Conservation (phyloP, 2,888 invertebrate species). For the Mamestra brassicae region DNA sequence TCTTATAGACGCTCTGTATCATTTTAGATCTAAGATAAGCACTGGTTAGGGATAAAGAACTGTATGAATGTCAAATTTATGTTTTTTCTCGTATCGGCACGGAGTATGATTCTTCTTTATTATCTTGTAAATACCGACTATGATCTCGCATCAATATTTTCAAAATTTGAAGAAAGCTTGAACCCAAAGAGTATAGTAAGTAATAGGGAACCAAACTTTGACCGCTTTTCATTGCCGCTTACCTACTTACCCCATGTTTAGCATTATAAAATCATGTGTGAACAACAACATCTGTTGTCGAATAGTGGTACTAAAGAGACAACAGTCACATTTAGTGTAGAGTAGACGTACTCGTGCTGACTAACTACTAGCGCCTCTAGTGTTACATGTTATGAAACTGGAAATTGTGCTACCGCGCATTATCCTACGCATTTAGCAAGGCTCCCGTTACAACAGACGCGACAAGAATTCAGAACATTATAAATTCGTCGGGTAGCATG, state of each 20-base stretch:
- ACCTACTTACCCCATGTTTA: no score
- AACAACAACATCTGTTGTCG: slow-evolving; percentile 29
- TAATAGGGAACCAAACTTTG: no score
- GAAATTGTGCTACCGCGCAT: slow-evolving; percentile 72
- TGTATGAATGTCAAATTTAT: no score
- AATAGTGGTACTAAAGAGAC: slow-evolving; percentile 9
- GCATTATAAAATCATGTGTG: neutral
- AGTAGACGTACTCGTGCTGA: slow-evolving; percentile 33
- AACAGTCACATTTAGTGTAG: slow-evolving; percentile 61
- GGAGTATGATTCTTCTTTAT: neutral
- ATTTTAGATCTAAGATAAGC: slow-evolving; percentile 46
- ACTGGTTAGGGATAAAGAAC: neutral
- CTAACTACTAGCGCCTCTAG: slow-evolving; percentile 56
- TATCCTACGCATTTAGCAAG: slow-evolving; percentile 69
- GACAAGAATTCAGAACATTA: slow-evolving; percentile 27
- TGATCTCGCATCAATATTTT: no score
- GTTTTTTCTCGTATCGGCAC: neutral
- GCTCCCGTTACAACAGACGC: slow-evolving; percentile 8
- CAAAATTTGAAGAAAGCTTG: no score
- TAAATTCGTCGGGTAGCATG: slow-evolving; percentile 66
- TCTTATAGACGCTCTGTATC: slow-evolving; percentile 30
- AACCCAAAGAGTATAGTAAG: no score
- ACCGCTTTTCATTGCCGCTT: no score
- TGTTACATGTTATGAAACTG: slow-evolving; percentile 25
- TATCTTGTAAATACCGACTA: neutral